Conservation (phyloP, 1,140 invertebrate genomes). For the Micrasema longulum region DNA sequence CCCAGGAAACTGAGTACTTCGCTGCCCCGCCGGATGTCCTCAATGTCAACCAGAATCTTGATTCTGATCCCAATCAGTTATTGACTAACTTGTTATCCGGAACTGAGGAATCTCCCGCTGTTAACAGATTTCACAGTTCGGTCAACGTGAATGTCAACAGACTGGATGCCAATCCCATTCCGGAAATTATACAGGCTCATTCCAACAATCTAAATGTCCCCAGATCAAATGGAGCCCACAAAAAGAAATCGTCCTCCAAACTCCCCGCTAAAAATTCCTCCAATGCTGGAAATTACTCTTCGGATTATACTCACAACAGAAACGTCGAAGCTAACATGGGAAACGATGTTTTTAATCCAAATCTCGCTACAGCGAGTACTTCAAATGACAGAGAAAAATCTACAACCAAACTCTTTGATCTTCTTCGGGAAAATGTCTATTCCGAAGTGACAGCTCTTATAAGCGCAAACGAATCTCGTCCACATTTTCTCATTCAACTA, state of each 20-base stretch:
- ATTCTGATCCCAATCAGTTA: slow-evolving; percentile 48
- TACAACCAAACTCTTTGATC: slow-evolving; percentile 73
- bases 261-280: slow-evolving; percentile 64
- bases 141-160: slow-evolving; percentile 60
- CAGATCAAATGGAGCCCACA: slow-evolving; percentile 54
- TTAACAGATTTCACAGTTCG: slow-evolving; percentile 47
- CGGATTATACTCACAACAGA: slow-evolving; percentile 61
- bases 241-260: slow-evolving; percentile 64
- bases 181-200: slow-evolving; percentile 62
- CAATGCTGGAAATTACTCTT: slow-evolving; percentile 59
- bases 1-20: slow-evolving; percentile 62
- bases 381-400: slow-evolving; percentile 63
- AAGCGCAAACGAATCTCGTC: slow-evolving; percentile 75
- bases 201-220: slow-evolving; percentile 62
- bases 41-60: slow-evolving; percentile 66
- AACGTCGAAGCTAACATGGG: slow-evolving; percentile 61
- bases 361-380: slow-evolving; percentile 61
- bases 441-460: slow-evolving; percentile 78
- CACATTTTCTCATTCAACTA: slow-evolving; percentile 76
- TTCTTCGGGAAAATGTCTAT: slow-evolving; percentile 76
- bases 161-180: slow-evolving; percentile 57
- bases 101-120: slow-evolving; percentile 53
- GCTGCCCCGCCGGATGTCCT: slow-evolving; percentile 68
- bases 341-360: slow-evolving; percentile 60
- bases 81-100: slow-evolving; percentile 44